Evolutionary conservation across 1,140 invertebrate genomes (phyloP).

Genomic region (Popillia japonica): DNA sequence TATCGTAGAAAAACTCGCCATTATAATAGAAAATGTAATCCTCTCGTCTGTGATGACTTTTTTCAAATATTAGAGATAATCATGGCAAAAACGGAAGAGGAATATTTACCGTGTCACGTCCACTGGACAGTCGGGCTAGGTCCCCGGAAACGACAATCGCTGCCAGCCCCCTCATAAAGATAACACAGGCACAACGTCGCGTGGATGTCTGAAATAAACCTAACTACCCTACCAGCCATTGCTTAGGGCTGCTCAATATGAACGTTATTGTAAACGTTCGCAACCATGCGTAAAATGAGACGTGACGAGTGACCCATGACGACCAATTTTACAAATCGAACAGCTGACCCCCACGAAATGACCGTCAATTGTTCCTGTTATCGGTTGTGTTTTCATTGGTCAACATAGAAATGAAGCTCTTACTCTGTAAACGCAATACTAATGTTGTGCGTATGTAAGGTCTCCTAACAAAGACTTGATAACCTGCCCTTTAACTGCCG

Average conservation of each 20-base stretch:
- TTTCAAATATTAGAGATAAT: background rate
- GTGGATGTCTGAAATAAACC: background rate
- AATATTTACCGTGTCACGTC: background rate
- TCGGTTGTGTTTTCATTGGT: constrained; percentile 24
- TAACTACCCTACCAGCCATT: background rate
- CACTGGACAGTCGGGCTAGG: background rate
- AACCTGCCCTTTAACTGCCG: constrained; percentile 15
- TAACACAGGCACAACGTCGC: background rate
- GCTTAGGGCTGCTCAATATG: background rate
- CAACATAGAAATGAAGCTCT: constrained; percentile 20
- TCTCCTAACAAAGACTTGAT: constrained; percentile 4
- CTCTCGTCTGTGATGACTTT: background rate
- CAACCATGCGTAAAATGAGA: constrained; percentile 33
- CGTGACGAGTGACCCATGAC: constrained; percentile 31
- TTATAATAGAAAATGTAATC: background rate
- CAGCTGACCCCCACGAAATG: constrained; percentile 20
- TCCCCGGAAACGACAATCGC: background rate
- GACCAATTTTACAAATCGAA: constrained; percentile 32
- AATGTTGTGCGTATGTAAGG: background rate
- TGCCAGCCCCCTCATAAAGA: constrained; percentile 7
- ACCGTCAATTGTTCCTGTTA: constrained; percentile 25
- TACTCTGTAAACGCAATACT: background rate
- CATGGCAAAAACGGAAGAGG: background rate
- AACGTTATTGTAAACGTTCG: constrained; percentile 26
- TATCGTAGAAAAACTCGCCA: background rate